Percentiles rank a stretch among this genome's conserved stretches.
Evolutionary conservation across 2,797 vertebrate species (phyloP).

Genomic region (Dendrocincla fuliginosa): DNA sequence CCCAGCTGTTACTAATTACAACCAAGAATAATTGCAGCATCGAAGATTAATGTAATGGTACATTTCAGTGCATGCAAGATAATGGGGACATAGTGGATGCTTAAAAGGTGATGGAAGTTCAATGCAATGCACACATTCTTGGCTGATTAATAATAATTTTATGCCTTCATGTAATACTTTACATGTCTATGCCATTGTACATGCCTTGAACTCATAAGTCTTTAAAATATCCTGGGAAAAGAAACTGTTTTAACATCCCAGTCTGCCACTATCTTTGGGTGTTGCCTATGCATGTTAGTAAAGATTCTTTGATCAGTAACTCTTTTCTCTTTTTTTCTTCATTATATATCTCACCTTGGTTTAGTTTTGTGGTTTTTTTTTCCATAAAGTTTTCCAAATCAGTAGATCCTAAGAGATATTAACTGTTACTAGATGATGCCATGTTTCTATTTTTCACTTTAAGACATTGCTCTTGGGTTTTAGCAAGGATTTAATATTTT

Average conservation of each 20-base stretch:
- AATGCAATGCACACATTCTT: not conserved
- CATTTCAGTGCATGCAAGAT: not conserved
- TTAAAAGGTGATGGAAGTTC: not conserved
- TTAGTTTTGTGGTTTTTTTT: not conserved
- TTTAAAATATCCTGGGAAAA: not conserved
- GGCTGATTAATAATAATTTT: not conserved
- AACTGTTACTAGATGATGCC: not conserved
- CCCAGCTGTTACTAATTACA: conserved; percentile 35
- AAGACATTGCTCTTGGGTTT: not conserved
- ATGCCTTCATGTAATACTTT: not conserved
- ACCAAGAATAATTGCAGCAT: not conserved
- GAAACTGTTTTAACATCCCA: not conserved
- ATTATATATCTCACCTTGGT: not conserved
- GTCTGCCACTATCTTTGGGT: accelerated
- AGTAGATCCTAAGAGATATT: not conserved
- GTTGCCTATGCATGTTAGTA: not conserved
- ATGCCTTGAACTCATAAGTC: not conserved
- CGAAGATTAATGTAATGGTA: not conserved
- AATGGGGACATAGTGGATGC: not conserved
- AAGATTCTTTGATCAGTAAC: not conserved
- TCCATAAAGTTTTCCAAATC: not conserved
- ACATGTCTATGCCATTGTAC: not conserved
- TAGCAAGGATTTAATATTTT: not conserved
- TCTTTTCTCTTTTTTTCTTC: not conserved
- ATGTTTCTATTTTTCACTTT: not conserved